Evolutionary conservation across 2,888 invertebrate genomes (phyloP).

Genomic region (Pimpla rufipes): DNA sequence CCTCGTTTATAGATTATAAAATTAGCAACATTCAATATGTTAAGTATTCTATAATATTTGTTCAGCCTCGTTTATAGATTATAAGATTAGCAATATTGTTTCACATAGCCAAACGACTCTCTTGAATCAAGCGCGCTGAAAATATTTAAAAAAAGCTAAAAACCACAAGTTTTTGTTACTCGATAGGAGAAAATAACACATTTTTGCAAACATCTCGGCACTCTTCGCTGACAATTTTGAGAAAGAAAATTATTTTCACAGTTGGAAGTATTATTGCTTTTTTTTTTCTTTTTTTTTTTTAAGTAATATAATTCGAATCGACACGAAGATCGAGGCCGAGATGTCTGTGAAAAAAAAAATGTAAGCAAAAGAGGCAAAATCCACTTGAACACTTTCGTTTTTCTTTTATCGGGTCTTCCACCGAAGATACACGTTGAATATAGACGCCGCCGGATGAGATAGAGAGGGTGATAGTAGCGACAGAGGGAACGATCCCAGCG

Average conservation of each 20-base stretch:
- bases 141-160: slow-evolving; percentile 11
- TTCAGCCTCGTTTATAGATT: too few relatives aligned
- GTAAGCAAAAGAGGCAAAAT: slow-evolving; percentile 21
- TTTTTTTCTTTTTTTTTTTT: not conserved
- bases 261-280: not conserved
- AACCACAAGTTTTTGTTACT: slow-evolving; percentile 13
- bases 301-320: not conserved
- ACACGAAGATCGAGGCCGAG: slow-evolving; percentile 7
- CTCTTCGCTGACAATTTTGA: not conserved
- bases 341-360: slow-evolving; percentile 40
- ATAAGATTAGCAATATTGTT: not conserved
- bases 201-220: slow-evolving; percentile 38
- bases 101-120: slow-evolving; percentile 45
- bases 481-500: slow-evolving; percentile 17
- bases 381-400: slow-evolving; percentile 4
- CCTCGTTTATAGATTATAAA: too few relatives aligned
- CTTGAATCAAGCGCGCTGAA: slow-evolving; percentile 38
- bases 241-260: not conserved
- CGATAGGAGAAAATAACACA: slow-evolving; percentile 15
- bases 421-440: not conserved
- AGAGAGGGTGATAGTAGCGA: not conserved
- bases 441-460: not conserved
- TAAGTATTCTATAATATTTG: too few relatives aligned
- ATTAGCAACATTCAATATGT: too few relatives aligned
- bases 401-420: not conserved